Evolutionary conservation across 2,888 invertebrate genomes (phyloP).

Genomic region (Emesis russula): DNA sequence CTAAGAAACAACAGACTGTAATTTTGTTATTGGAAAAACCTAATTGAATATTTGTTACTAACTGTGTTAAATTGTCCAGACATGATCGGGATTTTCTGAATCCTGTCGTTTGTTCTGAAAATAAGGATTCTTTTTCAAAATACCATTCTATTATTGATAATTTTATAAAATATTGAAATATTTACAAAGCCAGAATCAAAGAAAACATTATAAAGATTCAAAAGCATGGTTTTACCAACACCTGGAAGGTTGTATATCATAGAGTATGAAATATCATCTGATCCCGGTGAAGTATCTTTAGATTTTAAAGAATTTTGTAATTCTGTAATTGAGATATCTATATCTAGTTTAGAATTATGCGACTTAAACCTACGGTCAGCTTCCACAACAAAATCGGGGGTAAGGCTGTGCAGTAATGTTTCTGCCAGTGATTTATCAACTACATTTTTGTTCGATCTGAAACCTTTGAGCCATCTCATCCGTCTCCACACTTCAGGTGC

Average conservation of each 20-base stretch:
- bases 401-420: no score
- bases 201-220: not conserved
- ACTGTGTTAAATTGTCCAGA: constrained; percentile 49
- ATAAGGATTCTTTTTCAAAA: constrained; percentile 18
- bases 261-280: constrained; percentile 37
- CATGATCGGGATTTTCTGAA: constrained; percentile 63
- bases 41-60: constrained; percentile 28
- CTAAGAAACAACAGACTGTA: constrained; percentile 65
- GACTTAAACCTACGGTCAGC: constrained; percentile 28
- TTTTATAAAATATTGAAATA: no score
- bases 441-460: no score
- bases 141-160: no score
- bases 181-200: not conserved
- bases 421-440: no score
- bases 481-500: constrained; percentile 37
- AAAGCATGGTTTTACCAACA: not conserved
- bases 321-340: constrained; percentile 14
- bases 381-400: constrained; percentile 35
- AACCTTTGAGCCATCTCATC: no score
- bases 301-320: constrained; percentile 33
- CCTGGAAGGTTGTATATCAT: constrained; percentile 38
- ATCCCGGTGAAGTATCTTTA: constrained; percentile 33
- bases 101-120: constrained; percentile 54
- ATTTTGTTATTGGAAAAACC: constrained; percentile 45
- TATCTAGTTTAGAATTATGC: constrained; percentile 7